Evolutionary conservation across 2,888 invertebrate species (phyloP).

Genomic region (Carabus problematicus): DNA sequence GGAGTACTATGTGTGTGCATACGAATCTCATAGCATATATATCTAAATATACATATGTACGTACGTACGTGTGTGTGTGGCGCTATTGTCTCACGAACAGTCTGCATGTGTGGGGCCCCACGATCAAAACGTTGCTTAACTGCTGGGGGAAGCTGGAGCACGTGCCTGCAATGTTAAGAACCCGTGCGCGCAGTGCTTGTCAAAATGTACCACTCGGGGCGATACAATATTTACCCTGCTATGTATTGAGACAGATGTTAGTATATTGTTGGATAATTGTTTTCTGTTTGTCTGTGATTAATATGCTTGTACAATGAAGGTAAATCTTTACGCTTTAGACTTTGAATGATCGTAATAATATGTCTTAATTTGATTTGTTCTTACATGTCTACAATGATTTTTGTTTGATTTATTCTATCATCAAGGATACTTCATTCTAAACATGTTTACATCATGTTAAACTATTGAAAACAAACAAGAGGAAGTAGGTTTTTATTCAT

Average conservation of each 20-base stretch:
- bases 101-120: conserved; percentile 20
- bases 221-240: background rate
- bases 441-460: too few species aligned
- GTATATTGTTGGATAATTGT: too few species aligned
- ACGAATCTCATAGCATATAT: background rate
- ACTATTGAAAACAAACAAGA: too few species aligned
- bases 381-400: too few species aligned
- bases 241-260: background rate
- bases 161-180: conserved; percentile 28
- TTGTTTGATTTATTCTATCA: too few species aligned
- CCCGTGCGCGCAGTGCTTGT: background rate
- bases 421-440: too few species aligned
- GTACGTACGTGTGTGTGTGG: conserved; percentile 2
- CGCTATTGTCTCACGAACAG: conserved; percentile 21
- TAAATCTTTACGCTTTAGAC: too few species aligned
- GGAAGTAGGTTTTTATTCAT: too few species aligned
- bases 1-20: background rate
- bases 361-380: too few species aligned
- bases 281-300: too few species aligned
- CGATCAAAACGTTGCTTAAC: conserved; percentile 17
- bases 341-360: too few species aligned
- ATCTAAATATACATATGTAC: background rate
- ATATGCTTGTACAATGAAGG: too few species aligned
- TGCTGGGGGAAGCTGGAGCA: conserved; percentile 31
- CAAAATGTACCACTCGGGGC: conserved; percentile 3